Percentiles rank a stretch among this genome's conserved stretches.
These are phyloP conservation scores for Pocillopora grandis DNA, from an alignment of 92 coral and sea anemone species.

Conservation along the genomic window DNA sequence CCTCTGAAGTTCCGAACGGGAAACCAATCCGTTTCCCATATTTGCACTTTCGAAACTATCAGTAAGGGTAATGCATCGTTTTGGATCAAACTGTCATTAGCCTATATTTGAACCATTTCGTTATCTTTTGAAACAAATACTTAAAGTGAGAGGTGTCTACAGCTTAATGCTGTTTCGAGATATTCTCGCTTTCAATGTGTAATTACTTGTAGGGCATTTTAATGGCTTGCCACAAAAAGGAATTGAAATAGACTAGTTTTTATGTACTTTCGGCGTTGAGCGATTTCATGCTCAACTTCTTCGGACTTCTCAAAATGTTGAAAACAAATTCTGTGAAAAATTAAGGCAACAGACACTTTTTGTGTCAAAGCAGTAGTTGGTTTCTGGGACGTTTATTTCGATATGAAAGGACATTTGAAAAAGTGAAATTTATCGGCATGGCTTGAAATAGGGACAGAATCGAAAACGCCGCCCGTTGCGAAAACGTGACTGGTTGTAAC, in stretches of 20 bases:
- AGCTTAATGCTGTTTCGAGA: background rate
- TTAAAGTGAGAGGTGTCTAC: background rate
- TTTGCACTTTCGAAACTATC: constrained; percentile 28
- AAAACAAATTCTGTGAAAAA: background rate
- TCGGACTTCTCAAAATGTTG: background rate
- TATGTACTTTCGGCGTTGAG: too few species aligned
- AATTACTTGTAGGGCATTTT: background rate
- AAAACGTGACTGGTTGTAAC: too few species aligned
- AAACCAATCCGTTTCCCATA: constrained; percentile 14
- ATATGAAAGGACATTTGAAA: too few species aligned
- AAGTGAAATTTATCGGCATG: too few species aligned
- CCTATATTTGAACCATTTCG: background rate
- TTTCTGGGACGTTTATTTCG: too few species aligned
- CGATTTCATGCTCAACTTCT: background rate
- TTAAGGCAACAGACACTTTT: background rate
- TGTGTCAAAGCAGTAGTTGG: too few species aligned
- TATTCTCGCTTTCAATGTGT: background rate
- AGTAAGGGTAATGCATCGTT: background rate
- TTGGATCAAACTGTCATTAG: background rate
- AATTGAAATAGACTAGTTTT: background rate
- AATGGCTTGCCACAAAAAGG: background rate
- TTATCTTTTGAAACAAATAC: constrained; percentile 5
- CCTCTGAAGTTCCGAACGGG: constrained; percentile 43
- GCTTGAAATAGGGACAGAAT: too few species aligned
- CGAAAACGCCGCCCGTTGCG: too few species aligned